Base-by-base conservation (phyloP, 2,113 vertebrate genomes). In the Chelonoidis abingdonii region DNA sequence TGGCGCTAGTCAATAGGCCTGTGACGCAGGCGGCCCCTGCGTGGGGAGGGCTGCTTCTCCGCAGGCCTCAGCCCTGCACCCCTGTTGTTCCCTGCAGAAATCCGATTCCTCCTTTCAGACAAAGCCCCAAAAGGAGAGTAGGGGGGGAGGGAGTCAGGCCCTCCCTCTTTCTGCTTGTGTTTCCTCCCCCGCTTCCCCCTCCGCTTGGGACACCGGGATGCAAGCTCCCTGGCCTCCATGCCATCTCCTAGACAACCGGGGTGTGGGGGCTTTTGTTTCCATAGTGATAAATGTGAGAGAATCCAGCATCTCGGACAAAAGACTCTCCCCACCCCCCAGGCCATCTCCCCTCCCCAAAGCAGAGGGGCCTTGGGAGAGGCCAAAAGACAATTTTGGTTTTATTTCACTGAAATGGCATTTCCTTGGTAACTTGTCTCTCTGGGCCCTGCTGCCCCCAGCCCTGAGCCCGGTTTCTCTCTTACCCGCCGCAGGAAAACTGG, bases 211-310 rank as follows among this genome's bases (percentile, higher is more conserved):
- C 97, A 97, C 94, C 35, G 97, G 97, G 93, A 96, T 95, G 96
- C 94, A 47, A 95, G 96, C 94, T 98, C 97, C 84, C 49, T 56
- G 57, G 95, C 97, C 92, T 49, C 29, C 86, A 94, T 95, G 97
- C 98, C 96, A 97, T 98, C 96, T 95, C 98, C 98, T 96, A 90
- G 98, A 97, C 96, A 98, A 98, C 98, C 52, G 1, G 80, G 24
- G 8, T 10, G n/a, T 10, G 27, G 49, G 91, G 93, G 93, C 97
- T 97, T 95, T 97, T 92, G 98, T 98, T 97, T 88, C 98, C 93
- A 98, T 97, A 92, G 98, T 90, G 97, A 98, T 98, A 92, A 95
- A 96, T 95, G 97, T 95, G 96, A 80, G 94, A 97, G 97, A 98
- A 96, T 96, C 98, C 93, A 96, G 98, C 94, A 95, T 97, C 90